Evolutionary conservation across 2,888 invertebrate species (phyloP), one percentile per base, ranked within the genome.

Genomic region (Meteorus cinctellus): DNA sequence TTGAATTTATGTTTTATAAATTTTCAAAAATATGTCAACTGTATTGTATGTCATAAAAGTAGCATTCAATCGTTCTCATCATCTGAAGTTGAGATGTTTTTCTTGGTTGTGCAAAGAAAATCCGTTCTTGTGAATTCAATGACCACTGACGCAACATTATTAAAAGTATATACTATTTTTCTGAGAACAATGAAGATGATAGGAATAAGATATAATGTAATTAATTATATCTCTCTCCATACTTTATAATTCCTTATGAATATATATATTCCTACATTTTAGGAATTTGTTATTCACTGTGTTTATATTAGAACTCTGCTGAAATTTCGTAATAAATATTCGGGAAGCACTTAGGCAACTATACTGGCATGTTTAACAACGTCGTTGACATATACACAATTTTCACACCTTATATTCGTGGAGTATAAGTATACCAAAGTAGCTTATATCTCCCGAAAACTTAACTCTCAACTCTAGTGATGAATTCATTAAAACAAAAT

Each of bases 281-380:
- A 48, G n/a, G 14, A 48, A 48, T 48, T n/a, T 48, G 16, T 48
- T 48, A 16, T 48, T 48, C 48, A 48, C 4, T 48, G 2, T 48
- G n/a, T 48, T 48, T 16, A 48, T 48, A 48, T 48, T n/a, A 16
- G 48, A 48, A 16, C 48, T 48, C 16, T 2, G 16, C n/a, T 48
- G n/a, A 48, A n/a, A 48, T 48, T 48, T n/a, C n/a, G 41, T 41
- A 48, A 48, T 48, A 16, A 48, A 48, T 48, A n/a, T 48, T 48
- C 16, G n/a, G 16, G n/a, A 14, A 48, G 48, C 48, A 48, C 48
- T 48, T 48, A 48, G 12, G n/a, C n/a, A 48, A 48, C 48, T 48
- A 48, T 48, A 48, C n/a, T n/a, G n/a, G 4, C 48, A 55, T 19
- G 19, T 55, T 55, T 19, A 55, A 55, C n/a, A 55, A 55, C 8